Base-by-base conservation (phyloP, 2,113 vertebrate genomes). In the Melozone crissalis region DNA sequence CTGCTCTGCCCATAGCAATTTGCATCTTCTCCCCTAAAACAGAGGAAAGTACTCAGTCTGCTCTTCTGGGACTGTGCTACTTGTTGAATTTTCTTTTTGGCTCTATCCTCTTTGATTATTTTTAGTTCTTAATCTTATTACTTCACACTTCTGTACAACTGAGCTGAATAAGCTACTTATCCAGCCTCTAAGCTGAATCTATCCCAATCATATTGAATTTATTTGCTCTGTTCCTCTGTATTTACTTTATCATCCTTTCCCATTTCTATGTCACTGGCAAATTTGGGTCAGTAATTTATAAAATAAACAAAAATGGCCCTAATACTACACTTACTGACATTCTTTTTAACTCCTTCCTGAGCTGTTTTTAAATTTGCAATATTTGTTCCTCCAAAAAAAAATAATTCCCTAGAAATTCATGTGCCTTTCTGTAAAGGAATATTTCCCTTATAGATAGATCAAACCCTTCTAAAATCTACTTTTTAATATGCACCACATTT, bases 71-170 rank as follows among this genome's bases (percentile, higher is more conserved):
- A 94, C 74, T 74, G 63, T 81, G 77, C 87, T 93, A 78, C 94
- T 96, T 96, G 90, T 97, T 96, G 91, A 96, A 85, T 97, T 97
- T 98, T 96, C 94, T 94, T 96, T 96, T 84, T 87, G 84, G 84
- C 76, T 96, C 62, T 83, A 82, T 86, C 61, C 30, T 81, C 71
- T 92, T 75, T 88, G 88, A 95, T 95, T 96, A 96, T 94, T 98
- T 98, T 95, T 93, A 86, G 91, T 97, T 76, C 87, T 95, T 98
- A 98, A 98, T 98, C 97, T 96, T 97, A 98, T 97, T 98, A 97
- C 76, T 98, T 97, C 94, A 96, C 95, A 96, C 94, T 98, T 97
- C 93, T 97, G 93, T 97, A 97, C 92, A 98, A 97, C 95, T 96
- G 87, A 96, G 96, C 93, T 96, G 96, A 98, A 96, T 98, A 98